These are phyloP conservation scores for Formica aserva DNA, from an alignment of 2,888 invertebrate species.

Conservation along the genomic window DNA sequence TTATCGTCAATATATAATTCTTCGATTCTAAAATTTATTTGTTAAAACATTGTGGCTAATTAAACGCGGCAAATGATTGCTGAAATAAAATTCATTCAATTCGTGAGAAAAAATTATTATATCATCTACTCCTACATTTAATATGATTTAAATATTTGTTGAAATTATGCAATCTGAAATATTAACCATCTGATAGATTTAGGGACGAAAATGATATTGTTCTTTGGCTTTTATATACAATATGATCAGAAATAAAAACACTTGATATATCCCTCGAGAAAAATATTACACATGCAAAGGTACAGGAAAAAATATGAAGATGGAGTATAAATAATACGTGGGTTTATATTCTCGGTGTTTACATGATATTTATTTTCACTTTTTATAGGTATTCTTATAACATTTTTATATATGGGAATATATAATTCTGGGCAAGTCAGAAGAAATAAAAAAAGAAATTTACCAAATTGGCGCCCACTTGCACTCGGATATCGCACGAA, in stretches of 20 bases:
- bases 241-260: background rate
- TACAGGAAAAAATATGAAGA: background rate
- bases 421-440: conserved; percentile 79
- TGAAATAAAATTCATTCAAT: background rate
- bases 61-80: background rate
- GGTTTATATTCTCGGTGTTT: conserved; percentile 73
- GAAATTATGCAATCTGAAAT: background rate
- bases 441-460: conserved; percentile 79
- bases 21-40: background rate
- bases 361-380: conserved; percentile 81
- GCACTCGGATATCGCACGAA: conserved; percentile 67
- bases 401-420: conserved; percentile 79
- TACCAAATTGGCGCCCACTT: conserved; percentile 77
- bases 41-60: background rate
- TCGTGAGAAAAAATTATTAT: background rate
- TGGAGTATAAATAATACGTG: background rate
- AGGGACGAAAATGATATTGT: background rate
- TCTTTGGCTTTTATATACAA: background rate
- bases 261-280: background rate
- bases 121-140: background rate
- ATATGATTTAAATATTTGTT: background rate
- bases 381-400: conserved; percentile 79
- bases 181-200: background rate
- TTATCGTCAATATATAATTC: background rate
- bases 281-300: background rate